Evolutionary conservation across 2,888 invertebrate species (phyloP), one percentile per base, ranked within the genome.

Genomic region (Thymelicus acteon): DNA sequence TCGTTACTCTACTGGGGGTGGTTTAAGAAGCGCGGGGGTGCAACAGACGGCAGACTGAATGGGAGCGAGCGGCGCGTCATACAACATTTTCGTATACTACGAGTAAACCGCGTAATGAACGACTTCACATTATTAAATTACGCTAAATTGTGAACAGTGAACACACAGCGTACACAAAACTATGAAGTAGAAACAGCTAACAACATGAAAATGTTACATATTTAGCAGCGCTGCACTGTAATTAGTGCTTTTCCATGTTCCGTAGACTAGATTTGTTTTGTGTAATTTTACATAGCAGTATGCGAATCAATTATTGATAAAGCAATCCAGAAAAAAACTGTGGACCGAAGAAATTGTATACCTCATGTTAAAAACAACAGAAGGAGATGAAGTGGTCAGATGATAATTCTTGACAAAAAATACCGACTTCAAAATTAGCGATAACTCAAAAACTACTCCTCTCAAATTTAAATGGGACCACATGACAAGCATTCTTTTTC

Each of bases 11-110:
- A 69, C 57, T 58, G 63, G 82, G 84, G 84, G 80, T 80, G 79
- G 79, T 82, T 79, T 82, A 82, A 89, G 89, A 87, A 31, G 81
- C 74, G 79, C 79, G 83, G 83, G 82, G 86, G 87, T 81, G 80
- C 81, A 70, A 74, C 73, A 74, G 76, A 72, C 73, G 72, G 74
- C 73, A 73, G 74, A 73, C 75, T 76, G 77, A 77, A 77, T 75
- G 77, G 75, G 76, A 73, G 75, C 75, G 74, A 54, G 39, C 19
- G 70, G 68, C 71, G 71, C 72, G 73, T 73, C 77, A 58, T 63
- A 63, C 69, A 76, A 75, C 72, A 75, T 77, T 77, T 76, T 75
- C 75, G 71, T 74, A 68, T 68, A 73, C 73, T 75, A 73, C 60
- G 58, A 58, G 13, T 54, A 48, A 57, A 69, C 31, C 68, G 69